Conservation (phyloP, 2,113 vertebrate species). For the Halcyon malimbica region DNA sequence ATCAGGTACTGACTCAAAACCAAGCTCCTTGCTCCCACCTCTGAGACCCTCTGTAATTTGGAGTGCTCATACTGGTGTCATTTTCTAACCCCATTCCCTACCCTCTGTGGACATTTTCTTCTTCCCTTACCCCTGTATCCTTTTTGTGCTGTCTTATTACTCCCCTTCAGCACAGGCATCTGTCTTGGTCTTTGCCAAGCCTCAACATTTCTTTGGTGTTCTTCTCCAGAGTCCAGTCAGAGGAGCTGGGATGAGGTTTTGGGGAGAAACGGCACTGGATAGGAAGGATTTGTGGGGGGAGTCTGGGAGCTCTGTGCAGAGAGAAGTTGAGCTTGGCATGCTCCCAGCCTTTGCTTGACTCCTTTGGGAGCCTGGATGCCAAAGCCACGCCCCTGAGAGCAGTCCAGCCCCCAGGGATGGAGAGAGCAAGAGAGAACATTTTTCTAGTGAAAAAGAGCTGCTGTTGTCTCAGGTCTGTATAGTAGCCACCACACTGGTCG, state of each 20-base stretch:
- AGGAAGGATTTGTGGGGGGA: neutral
- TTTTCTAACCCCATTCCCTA: neutral
- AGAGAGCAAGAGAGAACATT: neutral
- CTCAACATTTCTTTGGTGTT: neutral
- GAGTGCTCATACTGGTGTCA: neutral
- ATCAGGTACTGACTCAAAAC: neutral
- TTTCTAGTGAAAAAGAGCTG: neutral
- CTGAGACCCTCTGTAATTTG: neutral
- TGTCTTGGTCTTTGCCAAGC: neutral
- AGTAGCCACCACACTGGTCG: constrained; percentile 4
- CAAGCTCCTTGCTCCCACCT: neutral
- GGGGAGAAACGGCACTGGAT: neutral
- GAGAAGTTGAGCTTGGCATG: neutral
- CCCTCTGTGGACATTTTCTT: neutral
- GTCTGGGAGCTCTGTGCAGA: neutral
- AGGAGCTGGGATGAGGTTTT: neutral
- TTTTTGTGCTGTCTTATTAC: neutral
- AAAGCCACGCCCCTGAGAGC: rapidly evolving
- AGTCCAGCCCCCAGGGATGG: neutral
- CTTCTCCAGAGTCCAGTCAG: neutral
- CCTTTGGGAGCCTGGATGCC: neutral
- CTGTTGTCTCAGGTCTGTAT: neutral
- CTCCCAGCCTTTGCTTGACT: neutral
- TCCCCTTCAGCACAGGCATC: neutral
- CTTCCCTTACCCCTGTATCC: neutral